Percentiles rank a stretch among this genome's conserved stretches.
phyloP scores from a whole-genome alignment of 2,113 vertebrate species.

The Brienomyrus longianalis region DNA sequence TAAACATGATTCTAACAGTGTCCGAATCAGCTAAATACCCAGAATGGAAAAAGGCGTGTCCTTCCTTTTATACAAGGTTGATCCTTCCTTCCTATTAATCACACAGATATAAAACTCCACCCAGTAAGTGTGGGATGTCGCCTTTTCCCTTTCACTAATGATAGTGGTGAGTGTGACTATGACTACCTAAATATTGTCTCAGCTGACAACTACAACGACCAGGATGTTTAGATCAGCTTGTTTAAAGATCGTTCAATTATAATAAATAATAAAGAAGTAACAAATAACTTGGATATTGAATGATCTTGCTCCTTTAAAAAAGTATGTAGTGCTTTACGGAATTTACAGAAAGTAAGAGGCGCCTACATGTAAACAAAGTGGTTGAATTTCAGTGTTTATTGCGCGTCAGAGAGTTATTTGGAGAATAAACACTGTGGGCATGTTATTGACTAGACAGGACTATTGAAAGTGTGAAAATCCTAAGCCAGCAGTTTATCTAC shows the following conservation, averaged over 20 bases:
- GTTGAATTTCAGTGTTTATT: background rate
- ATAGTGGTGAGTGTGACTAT: background rate
- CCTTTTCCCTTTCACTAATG: background rate
- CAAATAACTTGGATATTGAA: background rate
- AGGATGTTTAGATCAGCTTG: background rate
- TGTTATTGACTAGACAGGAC: background rate
- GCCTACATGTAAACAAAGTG: background rate
- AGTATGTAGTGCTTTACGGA: background rate
- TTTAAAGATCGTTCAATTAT: background rate
- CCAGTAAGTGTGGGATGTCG: background rate
- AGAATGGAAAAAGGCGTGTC: background rate
- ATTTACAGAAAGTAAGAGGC: background rate
- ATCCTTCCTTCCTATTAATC: background rate
- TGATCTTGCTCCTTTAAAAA: background rate
- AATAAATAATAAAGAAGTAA: background rate
- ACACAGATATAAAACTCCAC: background rate
- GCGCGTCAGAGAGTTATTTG: background rate
- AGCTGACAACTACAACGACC: background rate
- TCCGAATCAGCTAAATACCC: background rate
- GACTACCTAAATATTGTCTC: background rate
- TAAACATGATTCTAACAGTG: background rate
- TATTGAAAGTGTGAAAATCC: background rate
- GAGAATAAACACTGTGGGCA: background rate
- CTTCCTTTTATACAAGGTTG: background rate
- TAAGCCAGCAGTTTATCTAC: background rate